Base-by-base conservation (phyloP, 2,113 vertebrate species). In the Poicephalus meyeri region DNA sequence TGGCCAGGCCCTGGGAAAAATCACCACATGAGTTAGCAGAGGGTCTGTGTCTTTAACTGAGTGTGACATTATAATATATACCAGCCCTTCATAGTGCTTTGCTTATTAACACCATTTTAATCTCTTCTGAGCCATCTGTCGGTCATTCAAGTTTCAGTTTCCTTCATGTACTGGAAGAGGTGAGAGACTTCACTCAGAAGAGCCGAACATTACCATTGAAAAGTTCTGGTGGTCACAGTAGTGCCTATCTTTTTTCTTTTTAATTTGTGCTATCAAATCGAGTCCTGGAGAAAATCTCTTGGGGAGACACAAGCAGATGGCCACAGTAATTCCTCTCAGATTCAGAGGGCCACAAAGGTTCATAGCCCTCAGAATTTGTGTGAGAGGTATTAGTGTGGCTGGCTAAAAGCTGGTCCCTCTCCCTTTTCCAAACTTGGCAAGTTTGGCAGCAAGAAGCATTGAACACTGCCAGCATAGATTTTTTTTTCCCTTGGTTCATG, bases 51-150 rank as follows among this genome's bases (percentile, higher is more conserved):
- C 88, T 91, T 92, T 88, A 95, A 86, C 86, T 52, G 77, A 86
- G 55, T 74, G 52, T 76, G 72, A 78, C 76, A 80, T 73, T 83
- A 90, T 53, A 74, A 44, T 95, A 90, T 86, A 90, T 88, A 94
- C 79, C 69, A 93, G 64, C 42, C 70, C 56, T 92, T 86, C 69
- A 15, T 55, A 84, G 69, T 47, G 60, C 65, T 95, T 95, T 89
- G 73, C 89, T 92, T 96, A 91, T 93, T 95, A 97, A 89, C 95
- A 91, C 47, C 60, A 89, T 37, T 86, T 86, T 92, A 95, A 97
- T 97, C 93, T 95, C 69, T 85, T 91, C 82, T 95, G 86, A 95
- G 90, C 88, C 91, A 93, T 97, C 92, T 95, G 88, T 93, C 2
- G 42, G 92, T 95, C 95, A 95, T 83, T 91, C 88, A 95, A 80